Base-by-base conservation (phyloP, 1,140 invertebrate genomes). In the Matsumurasca onukii region DNA sequence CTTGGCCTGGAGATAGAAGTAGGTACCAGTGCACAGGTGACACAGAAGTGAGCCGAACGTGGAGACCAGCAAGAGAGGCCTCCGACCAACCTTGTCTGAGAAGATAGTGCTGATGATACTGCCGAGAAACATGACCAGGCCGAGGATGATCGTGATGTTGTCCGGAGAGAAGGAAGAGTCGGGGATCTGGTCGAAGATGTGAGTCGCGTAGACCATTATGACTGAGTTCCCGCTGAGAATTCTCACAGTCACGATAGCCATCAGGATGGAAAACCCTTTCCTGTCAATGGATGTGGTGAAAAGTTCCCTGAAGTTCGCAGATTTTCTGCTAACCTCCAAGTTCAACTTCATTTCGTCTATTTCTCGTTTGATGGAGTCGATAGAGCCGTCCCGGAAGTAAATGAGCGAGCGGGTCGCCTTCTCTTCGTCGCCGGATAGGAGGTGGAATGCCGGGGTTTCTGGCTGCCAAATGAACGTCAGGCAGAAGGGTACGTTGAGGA, bases 1-100 rank as follows among this genome's bases (percentile, higher is more conserved):
- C 12, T 63, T 15, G 2, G 30, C 25, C n/a, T 24, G 34, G 3
- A 67, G 25, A 31, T 27, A 69, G 31, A 66, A 73, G 57, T 69
- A 71, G 20, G 48, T 25, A 12, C 59, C 71, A 25, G 59, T 48
- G 30, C 59, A 15, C 17, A 72, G 48, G 15, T 69, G 57, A 17
- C 55, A 70, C 24, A 57, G 31, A 9, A 66, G 51, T 31, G 69
- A 66, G 0, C 71, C 71, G 20, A 73, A 49, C 5, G 62, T 67
- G n/a, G 83, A 84, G 1, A 84, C 69, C 5, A 86, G 73, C 1
- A 89, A 76, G 13, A 88, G 77, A 45, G 83, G 78, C 61, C 83
- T 80, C 66, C 86, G 73, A n/a, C 81, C 82, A 0, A 77, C 69
- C 57, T 75, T 73, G 67, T 84, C 82, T 24, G 83, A 79, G 15